Evolutionary conservation across 2,888 invertebrate genomes (phyloP).

Genomic region (Pilophorus perplexus): DNA sequence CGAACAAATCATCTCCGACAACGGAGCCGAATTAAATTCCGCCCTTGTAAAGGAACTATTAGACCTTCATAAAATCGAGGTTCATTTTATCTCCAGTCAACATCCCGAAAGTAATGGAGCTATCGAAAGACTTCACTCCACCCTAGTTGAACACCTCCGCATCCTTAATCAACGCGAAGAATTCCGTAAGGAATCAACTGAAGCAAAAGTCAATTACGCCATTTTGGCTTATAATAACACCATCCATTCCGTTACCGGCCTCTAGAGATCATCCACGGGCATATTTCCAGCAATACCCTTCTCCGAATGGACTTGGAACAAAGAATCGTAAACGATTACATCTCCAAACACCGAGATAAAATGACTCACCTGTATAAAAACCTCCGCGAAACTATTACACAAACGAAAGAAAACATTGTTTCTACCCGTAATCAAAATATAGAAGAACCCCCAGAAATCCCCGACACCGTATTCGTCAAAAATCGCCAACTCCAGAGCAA

Average conservation of each 20-base stretch:
- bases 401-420: background rate
- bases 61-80: conserved; percentile 26
- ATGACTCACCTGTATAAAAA: background rate
- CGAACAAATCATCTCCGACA: conserved; percentile 20
- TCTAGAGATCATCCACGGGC: conserved; percentile 9
- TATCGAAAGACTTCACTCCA: conserved; percentile 39
- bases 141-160: conserved; percentile 28
- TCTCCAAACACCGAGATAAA: conserved; percentile 4
- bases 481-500: background rate
- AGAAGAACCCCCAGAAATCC: background rate
- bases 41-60: conserved; percentile 20
- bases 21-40: conserved; percentile 27
- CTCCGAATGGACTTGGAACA: background rate
- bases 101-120: conserved; percentile 31
- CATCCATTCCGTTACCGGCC: background rate
- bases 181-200: background rate
- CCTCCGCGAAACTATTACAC: background rate
- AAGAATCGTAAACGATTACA: background rate
- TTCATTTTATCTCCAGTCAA: no score
- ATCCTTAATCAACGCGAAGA: conserved; percentile 14
- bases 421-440: background rate
- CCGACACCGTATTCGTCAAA: background rate
- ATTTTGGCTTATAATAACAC: conserved; percentile 10
- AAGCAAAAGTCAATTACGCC: background rate
- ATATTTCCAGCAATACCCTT: background rate